Conservation (phyloP, 2,888 invertebrate species). For the Clanis bilineata region DNA sequence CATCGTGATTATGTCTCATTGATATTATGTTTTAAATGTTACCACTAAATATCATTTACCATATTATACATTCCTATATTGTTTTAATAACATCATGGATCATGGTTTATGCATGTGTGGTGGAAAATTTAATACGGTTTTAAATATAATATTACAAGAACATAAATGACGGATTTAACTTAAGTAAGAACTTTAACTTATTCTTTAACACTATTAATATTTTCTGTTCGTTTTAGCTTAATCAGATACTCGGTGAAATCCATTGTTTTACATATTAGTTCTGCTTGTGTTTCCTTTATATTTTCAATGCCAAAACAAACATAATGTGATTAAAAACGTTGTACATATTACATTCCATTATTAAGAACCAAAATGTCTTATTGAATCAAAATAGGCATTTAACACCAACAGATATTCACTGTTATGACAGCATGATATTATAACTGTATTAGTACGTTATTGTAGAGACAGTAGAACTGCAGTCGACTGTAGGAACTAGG, state of each 20-base stretch:
- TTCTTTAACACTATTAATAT: neutral
- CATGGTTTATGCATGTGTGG: constrained; percentile 51
- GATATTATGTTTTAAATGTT: constrained; percentile 18
- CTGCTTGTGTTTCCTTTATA: neutral
- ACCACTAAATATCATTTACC: neutral
- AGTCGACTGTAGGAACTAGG: too few species aligned
- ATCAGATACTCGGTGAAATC: neutral
- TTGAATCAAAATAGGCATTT: neutral
- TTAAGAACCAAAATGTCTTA: neutral
- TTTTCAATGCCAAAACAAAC: neutral
- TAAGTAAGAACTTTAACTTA: neutral
- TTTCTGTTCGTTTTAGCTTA: neutral
- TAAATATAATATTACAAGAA: too few species aligned
- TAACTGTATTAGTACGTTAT: neutral
- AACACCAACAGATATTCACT: neutral
- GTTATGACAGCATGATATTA: neutral
- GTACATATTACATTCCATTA: too few species aligned
- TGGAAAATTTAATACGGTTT: constrained; percentile 25
- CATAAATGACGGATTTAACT: too few species aligned
- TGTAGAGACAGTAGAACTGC: neutral
- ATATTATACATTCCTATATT: constrained; percentile 13
- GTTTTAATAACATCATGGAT: constrained; percentile 40
- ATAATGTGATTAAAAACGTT: neutral
- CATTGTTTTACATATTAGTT: neutral
- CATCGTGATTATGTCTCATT: constrained; percentile 25